phyloP scores from a whole-genome alignment of 2,888 invertebrate genomes.

The Drosophila neutralis region DNA sequence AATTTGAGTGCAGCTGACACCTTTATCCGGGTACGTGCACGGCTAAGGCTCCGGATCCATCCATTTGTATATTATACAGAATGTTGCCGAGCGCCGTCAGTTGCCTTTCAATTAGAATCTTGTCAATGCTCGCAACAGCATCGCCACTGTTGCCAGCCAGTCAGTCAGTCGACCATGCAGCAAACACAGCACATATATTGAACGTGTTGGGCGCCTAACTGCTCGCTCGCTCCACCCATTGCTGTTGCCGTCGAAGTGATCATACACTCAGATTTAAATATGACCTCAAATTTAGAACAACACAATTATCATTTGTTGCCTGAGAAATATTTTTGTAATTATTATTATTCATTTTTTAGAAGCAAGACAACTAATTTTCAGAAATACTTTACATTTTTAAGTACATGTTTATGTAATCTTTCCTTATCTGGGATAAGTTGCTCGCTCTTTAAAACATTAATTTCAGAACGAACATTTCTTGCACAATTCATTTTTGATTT shows the following conservation, averaged over 20 bases:
- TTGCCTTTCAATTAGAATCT: conserved; percentile 65
- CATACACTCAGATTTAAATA: background rate
- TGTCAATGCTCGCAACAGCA: conserved; percentile 41
- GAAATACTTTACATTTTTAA: background rate
- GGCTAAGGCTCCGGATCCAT: conserved; percentile 7
- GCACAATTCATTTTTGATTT: background rate
- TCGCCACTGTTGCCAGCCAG: conserved; percentile 36
- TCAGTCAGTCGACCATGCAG: conserved; percentile 14
- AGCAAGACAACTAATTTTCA: background rate
- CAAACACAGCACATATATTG: conserved; percentile 38
- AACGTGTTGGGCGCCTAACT: conserved; percentile 23
- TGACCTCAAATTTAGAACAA: background rate
- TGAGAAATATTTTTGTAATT: background rate
- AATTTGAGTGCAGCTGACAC: conserved; percentile 38
- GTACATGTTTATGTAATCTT: background rate
- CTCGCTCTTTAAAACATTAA: background rate
- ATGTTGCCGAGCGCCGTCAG: conserved; percentile 37
- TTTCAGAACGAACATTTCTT: background rate
- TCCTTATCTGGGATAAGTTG: too few species aligned
- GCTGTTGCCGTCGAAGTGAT: background rate
- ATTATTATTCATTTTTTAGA: background rate
- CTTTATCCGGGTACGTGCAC: conserved; percentile 28
- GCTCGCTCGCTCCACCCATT: background rate
- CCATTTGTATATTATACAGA: conserved; percentile 44
- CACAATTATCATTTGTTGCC: background rate